Base-by-base conservation (phyloP, 1,140 invertebrate genomes). In the Pinna nobilis region DNA sequence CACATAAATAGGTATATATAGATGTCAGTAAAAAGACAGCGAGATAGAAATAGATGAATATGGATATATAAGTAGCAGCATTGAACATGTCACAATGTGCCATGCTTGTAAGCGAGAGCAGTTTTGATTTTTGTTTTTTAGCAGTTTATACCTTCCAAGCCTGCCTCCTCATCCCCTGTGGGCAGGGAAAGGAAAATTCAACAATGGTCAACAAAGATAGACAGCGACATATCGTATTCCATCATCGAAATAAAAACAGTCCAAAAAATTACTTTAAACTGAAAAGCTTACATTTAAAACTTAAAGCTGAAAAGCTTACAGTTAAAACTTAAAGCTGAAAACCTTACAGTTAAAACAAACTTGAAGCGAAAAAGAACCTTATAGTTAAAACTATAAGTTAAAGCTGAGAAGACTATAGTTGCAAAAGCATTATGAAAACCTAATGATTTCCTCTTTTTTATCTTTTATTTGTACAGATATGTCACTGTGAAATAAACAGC, bases 121-220 rank as follows among this genome's bases (percentile, higher is more conserved):
- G 7, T 3, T 25, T 11, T 51, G 20, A 53, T 25, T 5, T 53
- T 53, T 23, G 9, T 6, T 30, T 53, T 90, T 89, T 88, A 98
- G 97, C 97, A 80, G 98, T 99, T 3, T 61, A 61, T 61, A 61
- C 59, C 59, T 61, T 61, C 59, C 6, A 61, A 41, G 35, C 59
- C 59, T 61, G 18, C 28, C 37, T 61, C 59, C 39, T 61, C 59
- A 30, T 61, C 59, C 39, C 59, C 59, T 61, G 37, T 37, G 30
- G 18, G 32, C 33, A 30, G n/a, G 55, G 55, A 57, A 57, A 57
- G 30, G 37, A 33, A 57, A 57, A 32, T 11, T 57, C 37, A 35
- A 57, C 33, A 30, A 57, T 18, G 37, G 33, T 33, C 15, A 30
- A 57, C 41, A 47, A 13, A 47, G 20, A 18, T 18, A 47, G 20